Evolutionary conservation across 2,797 vertebrate species (phyloP), one percentile per base, ranked within the genome.

Genomic region (Gorsachius magnificus): DNA sequence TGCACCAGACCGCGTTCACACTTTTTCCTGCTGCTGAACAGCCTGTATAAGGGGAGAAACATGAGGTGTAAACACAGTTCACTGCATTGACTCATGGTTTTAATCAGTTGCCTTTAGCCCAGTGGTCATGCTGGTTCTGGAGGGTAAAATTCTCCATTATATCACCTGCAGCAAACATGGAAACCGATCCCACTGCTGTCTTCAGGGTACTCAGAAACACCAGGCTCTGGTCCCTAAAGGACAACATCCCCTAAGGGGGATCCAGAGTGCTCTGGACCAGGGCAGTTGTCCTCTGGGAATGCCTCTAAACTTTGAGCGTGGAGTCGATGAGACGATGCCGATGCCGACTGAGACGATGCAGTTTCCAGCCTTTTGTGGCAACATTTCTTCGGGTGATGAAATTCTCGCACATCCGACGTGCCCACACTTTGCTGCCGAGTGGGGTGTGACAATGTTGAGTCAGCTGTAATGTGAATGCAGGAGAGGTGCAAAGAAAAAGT

Each of bases 321-420:
- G 5, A 11, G 17, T 22, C 57, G 54, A 43, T 16, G 26, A 48
- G 26, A 26, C 3, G 2, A 43, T 36, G 70, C 18, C 41, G 16
- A 43, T 43, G 41, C 15, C 41, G 41, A 43, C 41, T 43, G 26
- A 48, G 26, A 26, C 3, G 2, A 43, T 36, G 70, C 21, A 9
- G 19, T 60, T 87, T 70, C 36, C 26, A 93, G 38, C 24, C 16
- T 46, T 69, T 57, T 7, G 5, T 14, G 35, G 50, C 18, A 29
- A 33, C 13, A 1, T n/a, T 41, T 53, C 43, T 31, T 29, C 1
- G 7, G 25, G 50, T 21, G 54, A n/a, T n/a, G 24, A 57, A 63
- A 21, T 5, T 11, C 6, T 72, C 11, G 1, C 33, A 0, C 45
- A 36, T 13, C 19, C 5, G 5, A 29, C 16, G 0, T 14, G 35